These are phyloP conservation scores for Xenopus petersii DNA, from an alignment of 2,797 vertebrate genomes.

Conservation along the genomic window DNA sequence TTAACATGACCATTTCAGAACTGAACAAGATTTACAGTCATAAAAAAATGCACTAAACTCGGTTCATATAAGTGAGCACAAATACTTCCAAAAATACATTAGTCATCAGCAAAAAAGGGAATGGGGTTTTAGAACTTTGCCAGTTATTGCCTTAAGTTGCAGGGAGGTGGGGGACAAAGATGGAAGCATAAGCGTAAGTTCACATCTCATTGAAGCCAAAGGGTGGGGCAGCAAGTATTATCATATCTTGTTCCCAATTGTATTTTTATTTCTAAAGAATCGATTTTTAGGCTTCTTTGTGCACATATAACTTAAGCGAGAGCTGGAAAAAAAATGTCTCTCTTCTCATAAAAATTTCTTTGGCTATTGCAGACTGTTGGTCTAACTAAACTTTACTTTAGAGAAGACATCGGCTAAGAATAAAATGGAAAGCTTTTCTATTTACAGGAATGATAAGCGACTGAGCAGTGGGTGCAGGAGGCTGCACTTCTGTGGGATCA, in stretches of 20 bases:
- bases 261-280: not conserved
- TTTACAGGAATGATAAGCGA: not conserved
- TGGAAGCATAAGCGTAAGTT: not conserved
- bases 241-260: not conserved
- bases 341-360: not conserved
- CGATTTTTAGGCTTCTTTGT: not conserved
- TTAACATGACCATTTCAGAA: slow-evolving; percentile 78
- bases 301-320: too few species aligned
- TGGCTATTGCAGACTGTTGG: slow-evolving; percentile 4
- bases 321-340: too few species aligned
- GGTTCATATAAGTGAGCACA: slow-evolving; percentile 68
- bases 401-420: not conserved
- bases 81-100: slow-evolving; percentile 69
- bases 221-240: not conserved
- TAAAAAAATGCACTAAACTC: slow-evolving; percentile 76
- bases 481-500: not conserved
- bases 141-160: slow-evolving; percentile 1
- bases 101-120: slow-evolving; percentile 63
- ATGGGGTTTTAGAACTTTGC: slow-evolving; percentile 59
- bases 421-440: slow-evolving; percentile 4
- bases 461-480: too few species aligned
- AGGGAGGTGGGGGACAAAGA: slow-evolving; percentile 57
- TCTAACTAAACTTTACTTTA: not conserved
- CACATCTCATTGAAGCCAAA: not conserved
- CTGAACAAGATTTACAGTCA: slow-evolving; percentile 77